These are phyloP conservation scores for Agrypnia vestita DNA, from an alignment of 1,140 invertebrate genomes.

Conservation along the genomic window DNA sequence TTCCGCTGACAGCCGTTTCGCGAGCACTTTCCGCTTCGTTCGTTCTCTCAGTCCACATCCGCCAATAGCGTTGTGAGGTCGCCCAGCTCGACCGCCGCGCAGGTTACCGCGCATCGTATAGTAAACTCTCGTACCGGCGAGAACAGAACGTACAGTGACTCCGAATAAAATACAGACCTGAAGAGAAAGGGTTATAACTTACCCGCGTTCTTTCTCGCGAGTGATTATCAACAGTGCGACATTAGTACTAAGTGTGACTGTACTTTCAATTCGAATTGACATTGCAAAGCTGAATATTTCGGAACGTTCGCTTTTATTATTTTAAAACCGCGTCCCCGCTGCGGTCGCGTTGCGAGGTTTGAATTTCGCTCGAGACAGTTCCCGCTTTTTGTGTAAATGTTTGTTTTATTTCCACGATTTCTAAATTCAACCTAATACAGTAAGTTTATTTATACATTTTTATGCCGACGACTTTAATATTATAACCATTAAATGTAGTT, in stretches of 20 bases:
- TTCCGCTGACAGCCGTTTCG: slow-evolving; percentile 34
- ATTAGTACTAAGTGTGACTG: background rate
- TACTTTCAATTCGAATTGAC: background rate
- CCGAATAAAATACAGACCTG: too few relatives aligned
- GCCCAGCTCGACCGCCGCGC: background rate
- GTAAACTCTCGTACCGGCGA: too few relatives aligned
- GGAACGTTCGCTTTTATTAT: slow-evolving; percentile 10
- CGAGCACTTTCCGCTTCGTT: slow-evolving; percentile 33
- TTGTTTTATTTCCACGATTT: too few relatives aligned
- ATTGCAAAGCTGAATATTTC: background rate
- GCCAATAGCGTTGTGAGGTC: slow-evolving; percentile 24
- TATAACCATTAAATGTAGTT: too few relatives aligned
- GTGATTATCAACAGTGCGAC: background rate
- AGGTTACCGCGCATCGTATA: slow-evolving; percentile 23
- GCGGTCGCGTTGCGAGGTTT: too few relatives aligned
- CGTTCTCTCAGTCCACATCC: slow-evolving; percentile 29
- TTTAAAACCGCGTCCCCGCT: slow-evolving; percentile 6
- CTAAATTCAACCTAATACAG: too few relatives aligned
- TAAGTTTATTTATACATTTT: too few relatives aligned
- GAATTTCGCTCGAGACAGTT: too few relatives aligned
- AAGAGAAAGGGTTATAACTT: background rate
- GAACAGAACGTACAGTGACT: background rate
- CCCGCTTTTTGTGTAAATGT: too few relatives aligned
- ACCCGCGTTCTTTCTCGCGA: too few relatives aligned
- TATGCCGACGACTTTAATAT: too few relatives aligned